Conservation (phyloP, 2,113 vertebrate genomes). For the Hypanus sabinus region DNA sequence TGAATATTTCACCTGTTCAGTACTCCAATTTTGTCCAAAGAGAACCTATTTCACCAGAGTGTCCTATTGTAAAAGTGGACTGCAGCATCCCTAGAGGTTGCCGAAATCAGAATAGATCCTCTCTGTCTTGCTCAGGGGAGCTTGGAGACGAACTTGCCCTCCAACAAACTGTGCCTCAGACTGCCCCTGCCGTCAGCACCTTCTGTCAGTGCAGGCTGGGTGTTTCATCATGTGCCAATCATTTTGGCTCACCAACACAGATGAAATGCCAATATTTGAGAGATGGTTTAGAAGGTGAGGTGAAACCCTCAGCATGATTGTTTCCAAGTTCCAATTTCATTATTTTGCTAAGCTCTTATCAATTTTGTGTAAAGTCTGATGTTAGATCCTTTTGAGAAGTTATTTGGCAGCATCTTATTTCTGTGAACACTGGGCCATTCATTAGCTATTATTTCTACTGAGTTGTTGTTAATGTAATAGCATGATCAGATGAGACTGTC, state of each 20-base stretch:
- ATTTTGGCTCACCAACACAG: background rate
- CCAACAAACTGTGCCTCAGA: background rate
- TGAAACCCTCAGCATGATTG: background rate
- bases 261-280: background rate
- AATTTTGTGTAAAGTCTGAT: background rate
- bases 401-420: background rate
- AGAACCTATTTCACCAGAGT: background rate
- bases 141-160: background rate
- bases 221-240: background rate
- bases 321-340: background rate
- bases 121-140: background rate
- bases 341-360: background rate
- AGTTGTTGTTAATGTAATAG: background rate
- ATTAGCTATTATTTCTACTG: background rate
- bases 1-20: background rate
- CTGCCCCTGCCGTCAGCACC: background rate
- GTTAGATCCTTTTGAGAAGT: background rate
- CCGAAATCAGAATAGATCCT: background rate
- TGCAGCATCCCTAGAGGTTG: background rate
- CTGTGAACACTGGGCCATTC: background rate
- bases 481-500: background rate
- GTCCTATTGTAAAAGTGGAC: background rate
- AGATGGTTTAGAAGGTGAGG: background rate
- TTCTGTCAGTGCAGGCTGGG: background rate
- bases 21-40: background rate